Percentiles rank a stretch among this genome's conserved stretches.
Conservation (phyloP, 2,888 invertebrate species). For the Idaea aversata region DNA sequence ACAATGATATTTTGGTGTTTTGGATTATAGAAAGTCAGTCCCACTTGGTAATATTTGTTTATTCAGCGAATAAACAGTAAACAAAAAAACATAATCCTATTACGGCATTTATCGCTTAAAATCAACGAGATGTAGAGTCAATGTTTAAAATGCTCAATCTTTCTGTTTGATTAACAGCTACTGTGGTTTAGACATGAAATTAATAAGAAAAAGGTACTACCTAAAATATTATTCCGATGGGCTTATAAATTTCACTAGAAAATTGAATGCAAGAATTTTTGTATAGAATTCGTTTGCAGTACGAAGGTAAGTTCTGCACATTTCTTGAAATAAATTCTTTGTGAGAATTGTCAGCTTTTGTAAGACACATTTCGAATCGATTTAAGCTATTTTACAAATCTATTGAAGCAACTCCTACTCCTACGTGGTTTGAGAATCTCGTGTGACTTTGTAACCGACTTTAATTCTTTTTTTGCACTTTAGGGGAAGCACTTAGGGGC, state of each 20-base stretch:
- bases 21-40: neutral
- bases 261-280: no score
- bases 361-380: neutral
- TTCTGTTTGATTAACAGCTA: no score
- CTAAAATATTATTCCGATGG: no score
- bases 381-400: constrained; percentile 2
- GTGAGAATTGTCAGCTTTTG: neutral
- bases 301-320: neutral
- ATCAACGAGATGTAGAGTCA: neutral
- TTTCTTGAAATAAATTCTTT: neutral
- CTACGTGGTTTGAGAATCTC: neutral
- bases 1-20: no score
- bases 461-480: neutral
- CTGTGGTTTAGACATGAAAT: no score
- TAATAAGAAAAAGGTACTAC: no score
- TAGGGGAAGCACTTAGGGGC: neutral
- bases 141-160: no score
- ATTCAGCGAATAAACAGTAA: neutral
- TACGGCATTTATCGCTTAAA: neutral
- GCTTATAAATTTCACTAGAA: no score
- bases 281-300: neutral
- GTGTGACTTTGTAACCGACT: neutral
- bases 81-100: neutral
- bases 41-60: no score
- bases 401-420: neutral